phyloP scores from a whole-genome alignment of 2,888 invertebrate genomes.

The Drosophila greeni region DNA sequence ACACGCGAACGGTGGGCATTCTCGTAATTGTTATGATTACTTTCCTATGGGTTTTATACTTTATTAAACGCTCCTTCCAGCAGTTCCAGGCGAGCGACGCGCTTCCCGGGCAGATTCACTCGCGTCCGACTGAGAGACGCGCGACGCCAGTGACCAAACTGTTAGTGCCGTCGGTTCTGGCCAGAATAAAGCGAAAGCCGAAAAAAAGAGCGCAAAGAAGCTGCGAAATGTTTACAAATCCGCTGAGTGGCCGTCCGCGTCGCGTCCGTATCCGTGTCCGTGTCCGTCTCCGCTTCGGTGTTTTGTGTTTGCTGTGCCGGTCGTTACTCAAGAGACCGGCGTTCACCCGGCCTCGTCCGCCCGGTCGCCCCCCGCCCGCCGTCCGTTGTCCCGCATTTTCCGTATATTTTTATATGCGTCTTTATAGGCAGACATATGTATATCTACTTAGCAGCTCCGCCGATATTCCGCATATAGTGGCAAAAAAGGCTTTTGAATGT shows the following conservation, averaged over 20 bases:
- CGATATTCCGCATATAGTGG: constrained; percentile 35
- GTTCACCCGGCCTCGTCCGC: constrained; percentile 16
- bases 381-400: constrained; percentile 17
- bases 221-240: constrained; percentile 68
- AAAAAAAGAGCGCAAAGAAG: constrained; percentile 31
- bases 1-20: constrained; percentile 69
- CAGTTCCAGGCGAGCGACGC: constrained; percentile 26
- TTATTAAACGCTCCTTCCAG: constrained; percentile 11
- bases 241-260: constrained; percentile 60
- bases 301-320: constrained; percentile 36
- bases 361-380: neutral
- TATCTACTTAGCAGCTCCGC: constrained; percentile 32
- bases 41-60: constrained; percentile 18
- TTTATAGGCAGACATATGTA: constrained; percentile 59
- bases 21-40: constrained; percentile 14
- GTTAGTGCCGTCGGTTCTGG: constrained; percentile 56
- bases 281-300: constrained; percentile 16
- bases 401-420: constrained; percentile 58
- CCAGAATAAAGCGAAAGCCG: constrained; percentile 46
- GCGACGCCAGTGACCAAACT: constrained; percentile 55
- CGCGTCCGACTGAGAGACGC: constrained; percentile 41
- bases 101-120: constrained; percentile 19
- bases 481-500: constrained; percentile 34
- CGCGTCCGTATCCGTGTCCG: constrained; percentile 21
- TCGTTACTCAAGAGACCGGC: constrained; percentile 60